Evolutionary conservation across 1,140 invertebrate genomes (phyloP), one percentile per base, ranked within the genome.

Genomic region (Drosophila dunni): DNA sequence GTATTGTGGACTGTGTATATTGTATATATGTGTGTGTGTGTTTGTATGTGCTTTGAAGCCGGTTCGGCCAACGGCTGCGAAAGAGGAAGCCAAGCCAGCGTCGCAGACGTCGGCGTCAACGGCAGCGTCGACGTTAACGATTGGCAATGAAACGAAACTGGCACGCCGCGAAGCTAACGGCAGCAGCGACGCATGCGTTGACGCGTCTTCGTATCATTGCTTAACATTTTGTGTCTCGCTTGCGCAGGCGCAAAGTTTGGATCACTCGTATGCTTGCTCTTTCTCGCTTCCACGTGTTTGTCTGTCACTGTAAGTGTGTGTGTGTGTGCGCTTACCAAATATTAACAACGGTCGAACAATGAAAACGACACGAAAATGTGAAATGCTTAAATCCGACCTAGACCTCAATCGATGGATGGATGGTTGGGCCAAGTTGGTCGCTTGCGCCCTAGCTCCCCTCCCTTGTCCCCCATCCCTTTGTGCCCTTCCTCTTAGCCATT

Each of bases 331-430:
- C 77, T 84, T 84, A 84, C 81, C 81, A 84, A 85, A 84, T 85
- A 84, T 80, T 81, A 73, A 79, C 69, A 84, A 38, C 81, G 70
- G 63, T 79, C 73, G 80, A 69, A 85, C 82, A 86, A 88, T 88
- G 82, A 81, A 81, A 86, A 86, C 82, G 83, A 68, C 85, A 83
- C 84, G 84, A 88, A 88, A 89, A 89, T 89, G 85, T 90, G 85
- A 89, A 90, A 90, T 89, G 84, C 81, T 90, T 54, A 77, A 81
- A 81, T 84, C 84, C 84, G 84, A 89, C 84, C 84, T 89, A 89
- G 84, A 89, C 84, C 84, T 90, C 84, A 89, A 89, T 89, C 85
- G 81, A 84, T 81, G 50, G n/a, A 17, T 46, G 44, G 65, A 70
- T 72, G 45, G 62, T 40, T 78, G 51, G 75, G 79, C 72, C 83